Base-by-base conservation (phyloP, 2,113 vertebrate genomes). In the Oreochromis niloticus region DNA sequence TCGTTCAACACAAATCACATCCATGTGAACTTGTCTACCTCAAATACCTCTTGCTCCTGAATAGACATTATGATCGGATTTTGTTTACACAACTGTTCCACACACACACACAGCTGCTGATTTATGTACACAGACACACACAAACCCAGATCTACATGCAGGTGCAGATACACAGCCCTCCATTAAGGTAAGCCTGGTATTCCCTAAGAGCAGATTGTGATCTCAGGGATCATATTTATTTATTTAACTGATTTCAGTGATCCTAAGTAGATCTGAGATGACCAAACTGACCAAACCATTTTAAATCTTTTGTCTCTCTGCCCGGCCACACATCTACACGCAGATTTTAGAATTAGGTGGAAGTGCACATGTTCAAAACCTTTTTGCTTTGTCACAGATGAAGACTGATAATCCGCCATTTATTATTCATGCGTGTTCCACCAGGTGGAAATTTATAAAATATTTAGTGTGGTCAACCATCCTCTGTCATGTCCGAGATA, bases 141-240 rank as follows among this genome's bases (percentile, higher is more conserved):
- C 39, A 39, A 32, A 78, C 82, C 82, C 24, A 78, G 73, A 13
- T 1, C 73, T 52, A 52, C 73, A 34, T 52, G 73, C 73, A 78
- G 73, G 73, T 78, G 73, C 73, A 52, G 73, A 52, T 78, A 52
- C 7, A 1, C 73, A 34, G 79, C 82, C 85, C 50, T 86, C 32
- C 71, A 36, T 87, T 84, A 92, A 91, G 87, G 89, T 92, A 84
- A 89, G 89, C 80, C 68, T 68, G 88, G 93, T 93, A 93, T 85
- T 94, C 85, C 80, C 90, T 66, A 79, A 83, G 88, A 91, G 81
- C 63, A 92, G 85, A 92, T 92, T 92, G 86, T 91, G 83, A 88
- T 93, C 92, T 94, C 85, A 92, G 85, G 93, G 84, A 95, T 95
- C 94, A 84, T 56, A 59, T 93, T 87, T 92, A 95, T 95, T 95